Base-by-base conservation (phyloP, 2,888 invertebrate genomes). In the Patella depressa region DNA sequence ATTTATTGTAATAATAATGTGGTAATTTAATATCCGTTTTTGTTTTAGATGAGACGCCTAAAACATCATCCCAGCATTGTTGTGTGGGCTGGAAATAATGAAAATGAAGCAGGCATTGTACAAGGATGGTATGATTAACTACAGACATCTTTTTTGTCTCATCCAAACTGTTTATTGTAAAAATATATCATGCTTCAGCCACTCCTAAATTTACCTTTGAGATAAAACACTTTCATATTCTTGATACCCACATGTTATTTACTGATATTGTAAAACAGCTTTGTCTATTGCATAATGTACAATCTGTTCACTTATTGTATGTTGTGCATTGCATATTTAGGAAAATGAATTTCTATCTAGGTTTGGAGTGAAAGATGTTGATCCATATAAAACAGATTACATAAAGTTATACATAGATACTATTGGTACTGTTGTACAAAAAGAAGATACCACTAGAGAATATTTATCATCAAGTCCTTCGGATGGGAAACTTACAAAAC, bases 1-100 rank as follows among this genome's bases (percentile, higher is more conserved):
- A 45, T 45, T 45, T 0, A 45, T 45, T 45, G 45, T 45, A 45
- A 45, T n/a, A 45, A 45, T 9, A 4, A 45, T 45, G 45, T 7
- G 7, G 9, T 45, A 0, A 45, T 45, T 45, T 45, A 9, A 45
- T 45, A 45, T 45, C 1, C 45, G 45, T 57, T 29, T 45, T 19
- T 80, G n/a, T 78, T 78, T 53, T 73, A 91, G 89, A 85, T 92
- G n/a, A 93, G 94, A 78, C 94, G 96, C 70, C 93, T 98, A 15
- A 95, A 96, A 81, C 93, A 95, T 88, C 98, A 98, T 91, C 94
- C 98, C 0, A 96, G 96, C 75, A 94, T 98, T 57, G 95, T 95
- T 0, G 86, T 98, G 0, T 98, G 96, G 95, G 96, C 97, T 12
- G 97, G 92, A 11, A 98, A 98, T 91, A 98, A 98, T 90, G 98